Evolutionary conservation across 1,140 invertebrate species (phyloP).

Genomic region (Limonius californicus): DNA sequence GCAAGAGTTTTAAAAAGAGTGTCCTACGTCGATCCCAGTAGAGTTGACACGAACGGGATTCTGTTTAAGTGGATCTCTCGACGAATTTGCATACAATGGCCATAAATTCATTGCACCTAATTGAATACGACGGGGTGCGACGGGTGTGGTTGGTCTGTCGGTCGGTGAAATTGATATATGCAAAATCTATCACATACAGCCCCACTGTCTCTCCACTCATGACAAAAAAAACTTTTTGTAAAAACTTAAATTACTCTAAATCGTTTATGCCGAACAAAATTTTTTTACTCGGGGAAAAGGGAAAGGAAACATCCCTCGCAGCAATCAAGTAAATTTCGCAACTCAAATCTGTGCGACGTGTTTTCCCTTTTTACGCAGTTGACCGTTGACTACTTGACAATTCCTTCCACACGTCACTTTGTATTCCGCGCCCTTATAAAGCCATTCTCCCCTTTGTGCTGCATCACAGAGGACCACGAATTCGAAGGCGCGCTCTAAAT

Average conservation of each 20-base stretch:
- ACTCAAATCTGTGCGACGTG: neutral
- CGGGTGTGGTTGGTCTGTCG: neutral
- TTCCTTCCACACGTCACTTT: slow-evolving; percentile 13
- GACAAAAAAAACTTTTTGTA: too few species aligned
- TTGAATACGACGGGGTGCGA: slow-evolving; percentile 4
- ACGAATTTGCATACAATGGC: slow-evolving; percentile 1
- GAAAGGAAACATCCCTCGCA: too few species aligned
- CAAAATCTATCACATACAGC: neutral
- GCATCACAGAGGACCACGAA: slow-evolving; percentile 5
- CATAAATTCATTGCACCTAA: slow-evolving; percentile 12
- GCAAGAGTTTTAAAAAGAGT: too few species aligned
- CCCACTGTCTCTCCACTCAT: too few species aligned
- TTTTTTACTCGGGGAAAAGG: too few species aligned
- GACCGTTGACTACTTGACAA: slow-evolving; percentile 13
- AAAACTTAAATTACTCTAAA: too few species aligned
- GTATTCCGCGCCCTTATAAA: slow-evolving; percentile 4
- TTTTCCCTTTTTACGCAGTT: neutral
- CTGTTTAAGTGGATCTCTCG: neutral
- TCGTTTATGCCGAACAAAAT: too few species aligned
- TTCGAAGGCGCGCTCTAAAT: slow-evolving; percentile 8
- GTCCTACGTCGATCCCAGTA: neutral
- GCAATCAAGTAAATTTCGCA: neutral
- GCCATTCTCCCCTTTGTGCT: neutral
- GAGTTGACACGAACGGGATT: neutral
- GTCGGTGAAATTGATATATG: slow-evolving; percentile 2